Percentiles rank a stretch among this genome's conserved stretches.
Evolutionary conservation across 2,888 invertebrate species (phyloP).

Genomic region (Eucera pruinosa): DNA sequence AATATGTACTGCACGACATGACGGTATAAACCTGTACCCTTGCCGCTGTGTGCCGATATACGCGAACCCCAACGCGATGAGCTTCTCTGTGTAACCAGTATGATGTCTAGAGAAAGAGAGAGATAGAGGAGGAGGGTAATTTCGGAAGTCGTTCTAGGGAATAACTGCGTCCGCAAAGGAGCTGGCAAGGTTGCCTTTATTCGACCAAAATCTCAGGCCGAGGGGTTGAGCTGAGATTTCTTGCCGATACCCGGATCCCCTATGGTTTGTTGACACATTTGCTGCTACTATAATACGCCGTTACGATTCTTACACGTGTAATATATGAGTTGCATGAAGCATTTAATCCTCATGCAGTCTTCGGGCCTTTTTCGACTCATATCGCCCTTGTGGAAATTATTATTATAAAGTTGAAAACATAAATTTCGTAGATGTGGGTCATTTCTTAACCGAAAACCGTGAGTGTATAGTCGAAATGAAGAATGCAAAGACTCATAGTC

Average conservation of each 20-base stretch:
- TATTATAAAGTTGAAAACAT: too few species aligned
- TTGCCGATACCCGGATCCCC: background rate
- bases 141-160: constrained; percentile 54
- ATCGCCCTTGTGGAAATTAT: too few species aligned
- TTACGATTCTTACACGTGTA: too few species aligned
- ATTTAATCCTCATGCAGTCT: too few species aligned
- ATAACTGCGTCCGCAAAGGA: constrained; percentile 59
- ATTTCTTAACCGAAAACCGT: too few species aligned
- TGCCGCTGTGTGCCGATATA: constrained; percentile 22
- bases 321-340: too few species aligned
- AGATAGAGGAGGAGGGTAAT: constrained; percentile 28
- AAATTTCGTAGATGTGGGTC: too few species aligned
- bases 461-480: too few species aligned
- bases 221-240: constrained; percentile 18
- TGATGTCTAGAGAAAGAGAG: background rate
- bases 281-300: too few species aligned
- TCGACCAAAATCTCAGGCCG: constrained; percentile 41
- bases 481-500: too few species aligned
- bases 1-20: constrained; percentile 45
- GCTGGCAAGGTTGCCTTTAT: constrained; percentile 19
- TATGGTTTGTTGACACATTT: too few species aligned
- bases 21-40: constrained; percentile 32
- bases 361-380: too few species aligned
- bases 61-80: background rate
- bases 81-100: background rate